phyloP scores from a whole-genome alignment of 2,888 invertebrate species.

The Carcina quercana region DNA sequence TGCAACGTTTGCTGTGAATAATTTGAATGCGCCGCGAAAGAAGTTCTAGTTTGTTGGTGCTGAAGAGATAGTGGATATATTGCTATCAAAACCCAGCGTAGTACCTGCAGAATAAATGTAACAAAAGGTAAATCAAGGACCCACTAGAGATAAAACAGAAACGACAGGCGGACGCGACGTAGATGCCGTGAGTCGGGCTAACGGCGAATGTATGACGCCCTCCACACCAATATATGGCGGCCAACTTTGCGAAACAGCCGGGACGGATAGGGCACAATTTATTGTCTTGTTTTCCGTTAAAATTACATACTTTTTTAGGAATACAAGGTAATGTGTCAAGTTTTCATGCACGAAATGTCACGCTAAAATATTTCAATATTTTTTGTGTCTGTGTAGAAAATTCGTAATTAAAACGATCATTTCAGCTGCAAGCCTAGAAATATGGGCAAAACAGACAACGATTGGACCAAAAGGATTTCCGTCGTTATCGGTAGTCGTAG shows the following conservation, averaged over 20 bases:
- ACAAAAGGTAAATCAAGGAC: constrained; percentile 17
- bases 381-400: no score
- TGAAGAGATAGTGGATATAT: neutral
- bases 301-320: constrained; percentile 20
- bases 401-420: no score
- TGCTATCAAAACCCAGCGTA: neutral
- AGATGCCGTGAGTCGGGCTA: constrained; percentile 22
- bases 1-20: neutral
- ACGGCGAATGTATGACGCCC: constrained; percentile 30
- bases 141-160: constrained; percentile 26
- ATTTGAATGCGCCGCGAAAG: neutral
- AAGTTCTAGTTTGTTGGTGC: neutral
- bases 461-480: no score
- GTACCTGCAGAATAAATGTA: neutral
- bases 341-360: no score
- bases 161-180: constrained; percentile 32
- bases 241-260: constrained; percentile 35
- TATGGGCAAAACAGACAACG: no score
- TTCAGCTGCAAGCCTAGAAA: no score
- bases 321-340: no score
- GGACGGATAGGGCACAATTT: constrained; percentile 35
- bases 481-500: no score
- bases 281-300: constrained; percentile 33
- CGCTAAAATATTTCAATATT: no score
- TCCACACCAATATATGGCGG: constrained; percentile 31